Percentiles rank a stretch among this genome's conserved stretches.
Evolutionary conservation across 2,797 vertebrate species (phyloP).

Genomic region (Lophius americanus): DNA sequence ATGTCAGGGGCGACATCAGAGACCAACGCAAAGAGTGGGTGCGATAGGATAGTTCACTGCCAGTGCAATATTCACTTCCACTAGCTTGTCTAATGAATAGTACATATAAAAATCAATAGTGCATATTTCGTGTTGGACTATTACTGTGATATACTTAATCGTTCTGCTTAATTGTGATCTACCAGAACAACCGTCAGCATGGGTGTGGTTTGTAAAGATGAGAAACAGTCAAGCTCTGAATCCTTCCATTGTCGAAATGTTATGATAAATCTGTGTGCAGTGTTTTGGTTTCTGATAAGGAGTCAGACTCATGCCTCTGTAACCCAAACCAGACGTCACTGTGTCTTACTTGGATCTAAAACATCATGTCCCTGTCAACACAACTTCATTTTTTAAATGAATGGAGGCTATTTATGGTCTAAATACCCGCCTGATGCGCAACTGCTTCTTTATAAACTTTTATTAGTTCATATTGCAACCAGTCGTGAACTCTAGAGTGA

Average conservation of each 20-base stretch:
- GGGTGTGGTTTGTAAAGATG: not conserved
- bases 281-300: not conserved
- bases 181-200: not conserved
- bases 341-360: not conserved
- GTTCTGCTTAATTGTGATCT: not conserved
- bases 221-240: not conserved
- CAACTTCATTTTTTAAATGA: not conserved
- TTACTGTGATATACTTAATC: not conserved
- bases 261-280: not conserved
- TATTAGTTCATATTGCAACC: not conserved
- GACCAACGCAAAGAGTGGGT: constrained; percentile 4
- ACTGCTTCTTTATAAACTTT: not conserved
- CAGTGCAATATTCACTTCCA: not conserved
- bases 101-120: too few relatives aligned
- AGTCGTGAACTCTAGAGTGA: too few relatives aligned
- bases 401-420: not conserved
- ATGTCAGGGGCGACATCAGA: constrained; percentile 6
- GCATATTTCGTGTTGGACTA: not conserved
- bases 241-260: not conserved
- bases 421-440: not conserved
- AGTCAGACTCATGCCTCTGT: not conserved
- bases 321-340: not conserved
- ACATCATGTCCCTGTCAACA: not conserved
- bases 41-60: constrained; percentile 4
- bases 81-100: constrained; percentile 4